Evolutionary conservation across 2,797 vertebrate genomes (phyloP), one percentile per base, ranked within the genome.

Genomic region (Dendrocincla tyrannina): DNA sequence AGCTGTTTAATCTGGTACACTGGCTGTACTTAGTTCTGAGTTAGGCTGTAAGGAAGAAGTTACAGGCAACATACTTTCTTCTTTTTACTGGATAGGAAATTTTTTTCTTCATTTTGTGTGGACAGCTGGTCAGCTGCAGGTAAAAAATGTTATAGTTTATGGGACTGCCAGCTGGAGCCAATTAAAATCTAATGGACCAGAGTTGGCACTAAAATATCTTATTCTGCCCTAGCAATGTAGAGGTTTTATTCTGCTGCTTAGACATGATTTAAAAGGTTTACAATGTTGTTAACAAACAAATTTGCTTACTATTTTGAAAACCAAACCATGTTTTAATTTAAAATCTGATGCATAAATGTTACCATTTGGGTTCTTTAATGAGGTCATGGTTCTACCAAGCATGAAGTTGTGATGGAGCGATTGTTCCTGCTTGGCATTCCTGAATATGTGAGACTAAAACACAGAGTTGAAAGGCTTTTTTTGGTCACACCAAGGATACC

Each of bases 51-150:
- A 91, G 63, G 63, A 70, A 79, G 89, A 90, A 79, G 56, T 88
- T 88, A 32, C 13, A 84, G 28, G 50, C 66, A 86, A 52, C 7
- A 1, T 52, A 69, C 30, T 77, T 91, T 81, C 50, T 92, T 91
- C 47, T 77, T 91, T 91, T 91, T 79, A 74, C 44, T 46, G 33
- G 22, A 23, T 55, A 93, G 32, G 47, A 73, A 46, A 2, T 67
- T 68, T 80, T 91, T 94, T 95, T 73, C 41, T 90, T 90, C 32
- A 84, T 18, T 93, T 92, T 93, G 75, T 95, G 72, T 95, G 83
- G 83, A 96, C 93, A 95, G 94, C 95, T 97, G 91, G 83, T 95
- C 56, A 82, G 83, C 89, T 95, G 67, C 91, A 96, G 95, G 95
- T 96, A 58, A 95, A 93, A 93, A 91, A 72, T 35, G 30, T 79